Base-by-base conservation (phyloP, 2,888 invertebrate species). In the Coenonympha glycerion region DNA sequence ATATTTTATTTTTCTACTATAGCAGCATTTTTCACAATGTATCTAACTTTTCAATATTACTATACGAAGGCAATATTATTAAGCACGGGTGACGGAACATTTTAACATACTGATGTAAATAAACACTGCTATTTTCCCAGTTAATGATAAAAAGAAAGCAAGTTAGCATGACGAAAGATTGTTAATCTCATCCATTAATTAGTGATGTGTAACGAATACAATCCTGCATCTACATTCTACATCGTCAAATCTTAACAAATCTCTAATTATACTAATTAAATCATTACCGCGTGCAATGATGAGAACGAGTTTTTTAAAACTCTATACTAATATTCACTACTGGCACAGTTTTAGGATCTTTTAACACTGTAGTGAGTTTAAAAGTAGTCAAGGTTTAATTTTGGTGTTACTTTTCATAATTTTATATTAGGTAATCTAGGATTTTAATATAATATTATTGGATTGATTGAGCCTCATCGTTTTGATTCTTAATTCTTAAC, bases 261-360 rank as follows among this genome's bases (percentile, higher is more conserved):
- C 39, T 39, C 24, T 16, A 15, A 24, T 16, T 39, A 39, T 22
- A 15, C 15, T 13, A 6, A 39, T 39, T 39, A 13, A 5, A 22
- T 22, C 37, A 49, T 39, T 44, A 49, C 37, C 21, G 28, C 37
- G 41, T 31, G 30, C 26, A 45, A 44, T 34, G 51, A 51, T 41
- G 39, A 44, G 31, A 37, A 37, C 44, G 39, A 52, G 39, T 37
- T 39, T 52, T 31, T 21, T 51, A 22, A 41, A 21, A 15, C 16
- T 16, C 19, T 19, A 21, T 3, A 21, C 13, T 13, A 22, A 37
- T n/a, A 37, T 6, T 6, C 22, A 5, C n/a, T n/a, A n/a, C n/a
- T n/a, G n/a, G n/a, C n/a, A n/a, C n/a, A n/a, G n/a, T n/a, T n/a
- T n/a, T n/a, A n/a, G n/a, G n/a, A n/a, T n/a, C n/a, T n/a, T n/a